Base-by-base conservation (phyloP, 2,888 invertebrate genomes). In the Athalia circularis region DNA sequence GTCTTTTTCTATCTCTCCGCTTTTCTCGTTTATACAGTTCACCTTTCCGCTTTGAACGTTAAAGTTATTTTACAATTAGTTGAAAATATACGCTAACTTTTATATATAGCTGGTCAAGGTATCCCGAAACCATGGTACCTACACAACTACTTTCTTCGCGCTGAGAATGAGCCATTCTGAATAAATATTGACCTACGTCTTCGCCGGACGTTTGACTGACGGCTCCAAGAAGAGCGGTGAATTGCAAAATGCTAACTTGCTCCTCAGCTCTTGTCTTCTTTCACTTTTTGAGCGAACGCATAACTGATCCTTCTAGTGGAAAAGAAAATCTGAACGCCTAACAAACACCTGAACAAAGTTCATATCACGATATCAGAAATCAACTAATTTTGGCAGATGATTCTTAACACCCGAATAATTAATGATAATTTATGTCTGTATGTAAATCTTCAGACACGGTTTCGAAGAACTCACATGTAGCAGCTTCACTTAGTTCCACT, bases 111-210 rank as follows among this genome's bases (percentile, higher is more conserved):
- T 68, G 45, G 29, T 72, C 59, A 48, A 59, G 72, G 72, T 13
- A 47, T 9, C 29, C 29, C 29, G 29, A 29, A 29, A 29, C 29
- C 29, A 1, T 29, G 29, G 29, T 29, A 29, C 29, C 29, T 29
- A 29, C 29, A 29, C 2, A 29, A n/a, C 50, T 68, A 15, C 52
- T 50, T 29, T 54, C 11, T 54, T 68, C 52, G 54, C 67, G 3
- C 8, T 45, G 62, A 50, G 13, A 62, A 57, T 45, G 68, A 70
- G 43, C 61, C 70, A 65, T 50, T 61, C 77, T 77, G 68, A 70
- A 77, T 70, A 77, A 77, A 77, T 77, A 77, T 77, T 77, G 77
- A 77, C 67, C 70, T 72, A 70, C 62, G 70, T 70, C 70, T 43
- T 57, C 52, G 77, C 48, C 45, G 43, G 77, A 70, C 77, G 70